Evolutionary conservation across 2,797 vertebrate genomes (phyloP).

Genomic region (Valencia hispanica): DNA sequence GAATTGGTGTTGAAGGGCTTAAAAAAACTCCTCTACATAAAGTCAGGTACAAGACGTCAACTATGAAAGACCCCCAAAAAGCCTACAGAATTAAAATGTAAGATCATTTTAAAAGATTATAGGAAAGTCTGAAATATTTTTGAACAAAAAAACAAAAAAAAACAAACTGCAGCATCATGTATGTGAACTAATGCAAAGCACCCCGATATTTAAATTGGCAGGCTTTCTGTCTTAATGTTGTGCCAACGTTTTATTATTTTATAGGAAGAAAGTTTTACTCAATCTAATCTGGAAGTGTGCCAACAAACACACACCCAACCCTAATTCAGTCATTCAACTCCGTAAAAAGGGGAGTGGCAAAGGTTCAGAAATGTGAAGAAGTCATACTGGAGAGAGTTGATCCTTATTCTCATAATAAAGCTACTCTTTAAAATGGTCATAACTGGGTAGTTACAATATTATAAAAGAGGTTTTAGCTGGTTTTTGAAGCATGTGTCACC

Average conservation of each 20-base stretch:
- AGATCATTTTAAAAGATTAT: neutral
- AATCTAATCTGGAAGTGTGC: conserved; percentile 19
- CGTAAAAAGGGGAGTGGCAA: conserved; percentile 37
- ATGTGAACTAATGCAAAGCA: neutral
- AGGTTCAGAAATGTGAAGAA: conserved; percentile 22
- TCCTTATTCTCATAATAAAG: neutral
- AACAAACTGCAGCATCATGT: neutral
- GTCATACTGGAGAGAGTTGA: conserved; percentile 2
- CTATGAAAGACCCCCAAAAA: neutral
- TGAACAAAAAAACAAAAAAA: neutral
- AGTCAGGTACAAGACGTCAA: neutral
- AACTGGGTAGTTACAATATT: neutral
- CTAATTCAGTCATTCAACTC: conserved; percentile 29
- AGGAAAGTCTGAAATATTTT: neutral
- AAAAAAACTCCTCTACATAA: neutral
- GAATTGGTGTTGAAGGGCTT: neutral
- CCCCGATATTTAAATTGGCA: neutral
- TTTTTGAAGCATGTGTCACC: neutral
- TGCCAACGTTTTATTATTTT: neutral
- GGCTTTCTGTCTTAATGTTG: neutral
- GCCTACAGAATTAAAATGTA: neutral
- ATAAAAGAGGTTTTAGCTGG: neutral
- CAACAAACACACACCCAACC: conserved; percentile 30
- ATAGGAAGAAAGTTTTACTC: neutral
- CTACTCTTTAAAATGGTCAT: neutral